A percentile compares a stretch with the other conserved stretches of the same genome.
These are phyloP conservation scores for Clytia hemisphaerica DNA, from an alignment of 30 jellyfish, hydroid and myxozoan species.

Conservation along the genomic window DNA sequence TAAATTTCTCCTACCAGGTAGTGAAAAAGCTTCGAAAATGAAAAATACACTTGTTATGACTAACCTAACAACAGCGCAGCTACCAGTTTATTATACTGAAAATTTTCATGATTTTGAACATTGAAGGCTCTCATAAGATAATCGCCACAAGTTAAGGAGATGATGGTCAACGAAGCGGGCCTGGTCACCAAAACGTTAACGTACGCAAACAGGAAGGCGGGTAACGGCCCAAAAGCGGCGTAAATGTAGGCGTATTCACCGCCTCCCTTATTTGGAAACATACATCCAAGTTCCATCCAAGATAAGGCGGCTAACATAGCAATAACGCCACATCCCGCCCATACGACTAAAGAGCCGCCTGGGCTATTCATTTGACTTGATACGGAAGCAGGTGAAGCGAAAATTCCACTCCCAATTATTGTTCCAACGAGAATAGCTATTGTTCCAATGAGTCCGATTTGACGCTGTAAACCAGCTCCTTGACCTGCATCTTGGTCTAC, in stretches of 20 bases:
- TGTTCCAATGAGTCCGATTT: constrained; percentile 13
- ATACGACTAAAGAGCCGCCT: constrained; percentile 61
- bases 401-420: constrained; percentile 62
- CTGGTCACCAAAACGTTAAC: constrained; percentile 33
- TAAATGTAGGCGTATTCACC: constrained; percentile 63
- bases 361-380: constrained; percentile 45
- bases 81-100: constrained; percentile 27
- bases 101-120: background rate
- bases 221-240: constrained; percentile 62
- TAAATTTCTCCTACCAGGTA: no score
- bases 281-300: constrained; percentile 77
- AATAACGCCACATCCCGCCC: constrained; percentile 82
- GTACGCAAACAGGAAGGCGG: constrained; percentile 66
- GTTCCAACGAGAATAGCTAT: constrained; percentile 35
- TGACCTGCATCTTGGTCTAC: background rate
- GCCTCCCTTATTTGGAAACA: constrained; percentile 63
- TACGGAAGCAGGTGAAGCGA: constrained; percentile 86
- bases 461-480: constrained; percentile 10
- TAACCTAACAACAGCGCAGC: constrained; percentile 77
- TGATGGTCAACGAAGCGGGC: constrained; percentile 72
- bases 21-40: no score
- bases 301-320: constrained; percentile 75
- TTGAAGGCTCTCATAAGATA: constrained; percentile 51
- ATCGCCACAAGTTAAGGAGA: constrained; percentile 80
- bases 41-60: no score